Base-by-base conservation (phyloP, 2,888 invertebrate species). In the Eueremaeus valkanovi region DNA sequence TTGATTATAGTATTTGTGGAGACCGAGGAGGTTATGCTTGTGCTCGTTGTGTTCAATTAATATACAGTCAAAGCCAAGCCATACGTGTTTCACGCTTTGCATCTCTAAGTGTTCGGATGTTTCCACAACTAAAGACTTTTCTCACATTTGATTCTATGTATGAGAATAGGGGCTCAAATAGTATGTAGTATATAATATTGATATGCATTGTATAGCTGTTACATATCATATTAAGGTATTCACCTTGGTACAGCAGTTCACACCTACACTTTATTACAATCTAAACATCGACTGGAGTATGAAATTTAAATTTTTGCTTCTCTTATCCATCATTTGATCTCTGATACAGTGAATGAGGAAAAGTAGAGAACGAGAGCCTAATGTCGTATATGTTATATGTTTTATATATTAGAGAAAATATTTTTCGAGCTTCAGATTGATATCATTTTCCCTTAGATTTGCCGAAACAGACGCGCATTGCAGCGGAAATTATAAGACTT, bases 401-500 rank as follows among this genome's bases (percentile, higher is more conserved):
- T n/a, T n/a, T n/a, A n/a, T 66, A 66, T 66, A 66, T 36, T 40
- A 21, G 13, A 40, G 27, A 42, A 36, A 70, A 70, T 70, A 42
- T 70, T 70, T 70, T 21, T 16, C 3, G n/a, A n/a, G n/a, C 40
- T n/a, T 68, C n/a, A 45, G 70, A 70, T 70, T 45, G 40, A 70
- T 70, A 70, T 70, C 42, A 42, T 42, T 13, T 68, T 70, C 1
- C 70, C 42, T 70, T 70, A 70, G 70, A 70, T 70, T 45, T 70
- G 70, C 70, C 70, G 70, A 21, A 70, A 55, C 16, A 45, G 45
- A 70, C 27, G 45, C 45, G 18, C 63, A 66, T 66, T 66, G 1
- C 24, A 45, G 45, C 70, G 70, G 70, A 70, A 70, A 70, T 70
- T 70, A 70, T 70, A 70, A 42, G 70, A 70, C 40, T 70, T 70